A percentile compares a stretch with the other conserved stretches of the same genome.
These are phyloP conservation scores for Hemiprocne comata DNA, from an alignment of 2,113 vertebrate species.

Conservation along the genomic window DNA sequence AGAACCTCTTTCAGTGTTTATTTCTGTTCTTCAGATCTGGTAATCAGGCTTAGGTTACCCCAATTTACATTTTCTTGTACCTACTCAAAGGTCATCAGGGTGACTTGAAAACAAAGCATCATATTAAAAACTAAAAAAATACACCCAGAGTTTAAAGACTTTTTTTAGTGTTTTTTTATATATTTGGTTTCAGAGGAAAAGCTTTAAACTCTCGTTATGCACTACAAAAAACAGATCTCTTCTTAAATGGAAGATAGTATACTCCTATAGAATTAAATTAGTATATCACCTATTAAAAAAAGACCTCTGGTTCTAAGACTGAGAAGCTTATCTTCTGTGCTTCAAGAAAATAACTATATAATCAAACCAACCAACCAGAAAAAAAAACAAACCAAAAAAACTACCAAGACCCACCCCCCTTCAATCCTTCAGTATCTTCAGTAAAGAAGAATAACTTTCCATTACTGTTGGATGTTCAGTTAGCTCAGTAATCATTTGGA, in stretches of 20 bases:
- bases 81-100: background rate
- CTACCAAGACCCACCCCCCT: background rate
- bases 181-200: background rate
- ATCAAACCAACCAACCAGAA: background rate
- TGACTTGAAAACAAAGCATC: background rate
- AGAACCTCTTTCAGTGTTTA: background rate
- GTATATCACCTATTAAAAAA: background rate
- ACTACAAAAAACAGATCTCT: background rate
- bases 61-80: background rate
- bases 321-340: background rate
- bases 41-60: background rate
- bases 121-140: background rate
- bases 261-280: background rate
- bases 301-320: background rate
- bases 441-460: background rate
- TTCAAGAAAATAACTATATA: background rate
- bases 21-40: background rate
- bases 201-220: background rate
- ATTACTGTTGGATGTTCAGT: background rate
- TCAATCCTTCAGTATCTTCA: background rate
- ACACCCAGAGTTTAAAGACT: background rate
- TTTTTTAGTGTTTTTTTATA: background rate
- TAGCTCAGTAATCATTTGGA: background rate
- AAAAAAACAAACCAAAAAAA: background rate
- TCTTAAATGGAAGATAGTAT: background rate